A percentile compares a stretch with the other conserved stretches of the same genome.
Conservation (phyloP, 2,888 invertebrate species). For the Chloromyia formosa region DNA sequence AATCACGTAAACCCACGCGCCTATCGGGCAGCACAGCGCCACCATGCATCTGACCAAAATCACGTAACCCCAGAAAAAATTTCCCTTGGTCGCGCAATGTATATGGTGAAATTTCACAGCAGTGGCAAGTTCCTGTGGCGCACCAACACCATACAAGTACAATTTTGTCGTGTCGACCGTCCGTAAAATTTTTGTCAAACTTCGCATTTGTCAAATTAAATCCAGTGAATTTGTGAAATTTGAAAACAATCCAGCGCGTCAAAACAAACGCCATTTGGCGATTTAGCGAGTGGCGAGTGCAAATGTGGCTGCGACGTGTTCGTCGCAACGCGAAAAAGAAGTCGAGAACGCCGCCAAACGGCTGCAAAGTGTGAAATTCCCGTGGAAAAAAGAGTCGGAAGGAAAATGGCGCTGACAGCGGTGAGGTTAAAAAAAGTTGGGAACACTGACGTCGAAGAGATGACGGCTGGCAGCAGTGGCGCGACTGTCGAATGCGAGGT, state of each 20-base stretch:
- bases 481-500: neutral
- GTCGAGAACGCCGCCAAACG: neutral
- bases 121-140: slow-evolving; percentile 11
- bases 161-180: slow-evolving; percentile 39
- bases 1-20: neutral
- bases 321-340: neutral
- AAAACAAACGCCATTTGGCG: slow-evolving; percentile 12
- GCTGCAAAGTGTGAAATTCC: slow-evolving; percentile 8
- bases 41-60: neutral
- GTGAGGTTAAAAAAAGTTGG: slow-evolving; percentile 50
- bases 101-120: slow-evolving; percentile 15
- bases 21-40: neutral
- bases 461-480: slow-evolving; percentile 36
- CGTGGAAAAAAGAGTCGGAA: slow-evolving; percentile 8
- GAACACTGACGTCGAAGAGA: slow-evolving; percentile 28
- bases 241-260: slow-evolving; percentile 16
- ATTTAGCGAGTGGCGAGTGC: neutral
- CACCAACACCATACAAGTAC: slow-evolving; percentile 41
- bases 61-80: slow-evolving; percentile 18
- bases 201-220: slow-evolving; percentile 35
- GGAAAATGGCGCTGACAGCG: slow-evolving; percentile 51
- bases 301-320: slow-evolving; percentile 12
- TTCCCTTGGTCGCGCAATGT: neutral
- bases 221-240: slow-evolving; percentile 7
- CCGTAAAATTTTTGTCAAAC: slow-evolving; percentile 39